phyloP scores from a whole-genome alignment of 2,888 invertebrate genomes.

The Phymatocera aterrima region DNA sequence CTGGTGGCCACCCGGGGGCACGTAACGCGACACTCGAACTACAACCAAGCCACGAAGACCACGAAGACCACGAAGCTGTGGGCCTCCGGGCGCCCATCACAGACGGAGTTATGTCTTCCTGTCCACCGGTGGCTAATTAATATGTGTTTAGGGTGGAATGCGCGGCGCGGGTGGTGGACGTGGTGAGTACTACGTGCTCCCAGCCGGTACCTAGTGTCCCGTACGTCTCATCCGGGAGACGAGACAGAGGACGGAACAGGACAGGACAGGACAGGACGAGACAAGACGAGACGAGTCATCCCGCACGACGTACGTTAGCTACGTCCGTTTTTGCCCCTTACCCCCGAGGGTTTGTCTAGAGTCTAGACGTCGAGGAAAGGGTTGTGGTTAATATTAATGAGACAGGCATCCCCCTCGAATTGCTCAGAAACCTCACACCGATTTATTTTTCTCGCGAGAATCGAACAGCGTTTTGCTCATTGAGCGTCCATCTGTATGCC shows the following conservation, averaged over 20 bases:
- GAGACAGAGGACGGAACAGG: no score
- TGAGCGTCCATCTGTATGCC: slow-evolving; percentile 47
- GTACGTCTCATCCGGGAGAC: not conserved
- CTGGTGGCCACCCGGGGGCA: slow-evolving; percentile 53
- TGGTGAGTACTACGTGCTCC: slow-evolving; percentile 36
- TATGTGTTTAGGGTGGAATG: slow-evolving; percentile 67
- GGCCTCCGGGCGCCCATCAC: slow-evolving; percentile 52
- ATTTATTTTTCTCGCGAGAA: not conserved
- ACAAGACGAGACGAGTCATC: no score
- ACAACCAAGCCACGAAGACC: slow-evolving; percentile 52
- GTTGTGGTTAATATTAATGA: slow-evolving; percentile 44
- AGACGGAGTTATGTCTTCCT: slow-evolving; percentile 67
- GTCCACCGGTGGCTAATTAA: slow-evolving; percentile 65
- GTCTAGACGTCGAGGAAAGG: slow-evolving; percentile 43
- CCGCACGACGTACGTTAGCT: not conserved
- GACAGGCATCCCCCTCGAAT: not conserved
- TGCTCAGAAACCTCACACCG: not conserved
- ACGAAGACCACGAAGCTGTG: not conserved
- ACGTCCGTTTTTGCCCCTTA: not conserved
- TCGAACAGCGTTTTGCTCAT: not conserved
- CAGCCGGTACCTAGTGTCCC: not conserved
- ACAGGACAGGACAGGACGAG: no score
- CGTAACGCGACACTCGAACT: slow-evolving; percentile 69
- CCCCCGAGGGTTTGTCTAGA: no score
- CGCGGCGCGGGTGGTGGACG: slow-evolving; percentile 47